These are phyloP conservation scores for Karalla daura DNA, from an alignment of 2,797 vertebrate genomes.

Conservation along the genomic window DNA sequence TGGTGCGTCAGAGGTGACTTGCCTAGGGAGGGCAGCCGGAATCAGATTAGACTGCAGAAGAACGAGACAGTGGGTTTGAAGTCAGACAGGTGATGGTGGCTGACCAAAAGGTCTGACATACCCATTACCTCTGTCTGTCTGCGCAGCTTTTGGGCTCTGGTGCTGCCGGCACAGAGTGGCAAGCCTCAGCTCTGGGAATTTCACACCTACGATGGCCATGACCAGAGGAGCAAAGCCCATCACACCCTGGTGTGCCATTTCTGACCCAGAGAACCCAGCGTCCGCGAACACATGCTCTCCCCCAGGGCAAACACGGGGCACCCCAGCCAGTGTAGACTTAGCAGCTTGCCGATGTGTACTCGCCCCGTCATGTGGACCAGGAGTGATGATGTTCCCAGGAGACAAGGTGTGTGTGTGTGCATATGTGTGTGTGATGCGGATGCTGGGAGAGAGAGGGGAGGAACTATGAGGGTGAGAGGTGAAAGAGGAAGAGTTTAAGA, in stretches of 20 bases:
- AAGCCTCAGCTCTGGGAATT: slow-evolving; percentile 66
- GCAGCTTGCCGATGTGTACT: slow-evolving; percentile 82
- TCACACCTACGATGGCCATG: slow-evolving; percentile 67
- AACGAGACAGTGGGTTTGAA: slow-evolving; percentile 43
- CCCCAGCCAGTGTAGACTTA: slow-evolving; percentile 76
- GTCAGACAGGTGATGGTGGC: slow-evolving; percentile 55
- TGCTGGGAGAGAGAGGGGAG: slow-evolving; percentile 3
- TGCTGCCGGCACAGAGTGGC: slow-evolving; percentile 44
- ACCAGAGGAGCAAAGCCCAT: slow-evolving; percentile 63
- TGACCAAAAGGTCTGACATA: slow-evolving; percentile 50
- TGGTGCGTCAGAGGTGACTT: no score
- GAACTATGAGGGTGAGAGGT: slow-evolving; percentile 23
- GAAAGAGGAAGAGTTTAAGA: slow-evolving; percentile 35
- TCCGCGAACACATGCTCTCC: slow-evolving; percentile 68
- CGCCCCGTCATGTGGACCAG: slow-evolving; percentile 68
- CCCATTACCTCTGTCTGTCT: slow-evolving; percentile 45
- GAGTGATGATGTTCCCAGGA: slow-evolving; percentile 80
- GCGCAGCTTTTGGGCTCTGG: slow-evolving; percentile 41
- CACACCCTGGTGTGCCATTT: slow-evolving; percentile 77
- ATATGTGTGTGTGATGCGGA: no score
- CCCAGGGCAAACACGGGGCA: slow-evolving; percentile 76
- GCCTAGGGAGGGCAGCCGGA: no score
- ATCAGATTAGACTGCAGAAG: no score
- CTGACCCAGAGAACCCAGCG: slow-evolving; percentile 59
- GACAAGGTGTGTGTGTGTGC: slow-evolving; percentile 40